phyloP scores from a whole-genome alignment of 1,140 invertebrate genomes.

The Vanessa tameamea region DNA sequence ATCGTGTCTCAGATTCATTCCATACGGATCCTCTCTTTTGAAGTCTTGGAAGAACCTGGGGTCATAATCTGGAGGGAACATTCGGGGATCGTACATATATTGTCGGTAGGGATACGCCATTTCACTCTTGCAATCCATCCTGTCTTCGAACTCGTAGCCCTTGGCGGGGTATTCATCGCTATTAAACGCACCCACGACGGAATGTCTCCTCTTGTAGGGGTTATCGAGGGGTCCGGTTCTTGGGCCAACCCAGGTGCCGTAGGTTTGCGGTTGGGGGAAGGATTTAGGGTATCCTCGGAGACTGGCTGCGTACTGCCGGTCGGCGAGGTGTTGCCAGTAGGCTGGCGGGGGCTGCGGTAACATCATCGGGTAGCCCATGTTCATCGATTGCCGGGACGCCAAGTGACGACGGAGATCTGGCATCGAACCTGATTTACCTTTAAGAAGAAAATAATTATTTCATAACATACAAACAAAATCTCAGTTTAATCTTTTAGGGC shows the following conservation, averaged over 20 bases:
- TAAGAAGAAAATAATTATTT: constrained; percentile 17
- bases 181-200: constrained; percentile 67
- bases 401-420: constrained; percentile 80
- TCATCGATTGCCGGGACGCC: constrained; percentile 65
- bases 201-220: constrained; percentile 69
- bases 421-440: constrained; percentile 82
- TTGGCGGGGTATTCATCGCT: constrained; percentile 69
- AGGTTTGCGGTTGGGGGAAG: constrained; percentile 55
- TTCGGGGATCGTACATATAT: constrained; percentile 63
- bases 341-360: constrained; percentile 65
- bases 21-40: constrained; percentile 67
- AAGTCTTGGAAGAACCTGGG: constrained; percentile 65
- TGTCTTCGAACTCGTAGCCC: constrained; percentile 66
- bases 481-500: too few relatives aligned
- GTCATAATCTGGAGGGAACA: constrained; percentile 68
- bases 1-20: constrained; percentile 66
- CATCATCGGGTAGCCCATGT: constrained; percentile 61
- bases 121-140: constrained; percentile 72
- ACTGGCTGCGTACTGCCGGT: constrained; percentile 68
- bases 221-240: constrained; percentile 58
- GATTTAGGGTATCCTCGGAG: constrained; percentile 63
- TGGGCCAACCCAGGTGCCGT: constrained; percentile 73
- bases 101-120: constrained; percentile 67
- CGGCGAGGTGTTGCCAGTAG: constrained; percentile 72
- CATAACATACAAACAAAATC: not conserved